Base-by-base conservation (phyloP, 2,888 invertebrate genomes). In the Gortyna flavago region DNA sequence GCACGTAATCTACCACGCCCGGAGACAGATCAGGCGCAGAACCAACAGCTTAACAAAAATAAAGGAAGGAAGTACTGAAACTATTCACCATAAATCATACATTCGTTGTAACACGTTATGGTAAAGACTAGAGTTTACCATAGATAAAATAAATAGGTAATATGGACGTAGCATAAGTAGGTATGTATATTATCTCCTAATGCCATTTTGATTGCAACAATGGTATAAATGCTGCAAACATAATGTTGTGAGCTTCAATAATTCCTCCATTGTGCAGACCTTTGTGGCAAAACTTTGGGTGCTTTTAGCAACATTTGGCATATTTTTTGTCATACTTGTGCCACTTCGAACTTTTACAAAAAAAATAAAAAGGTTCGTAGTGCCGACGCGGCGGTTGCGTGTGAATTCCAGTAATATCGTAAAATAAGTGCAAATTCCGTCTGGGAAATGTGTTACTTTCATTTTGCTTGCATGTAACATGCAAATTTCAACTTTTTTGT, bases 401-500 rank as follows among this genome's bases (percentile, higher is more conserved):
- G 85, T 35, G 44, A 71, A 75, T 85, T 76, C 72, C 77, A 64
- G 75, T 84, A 75, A 86, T 76, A 75, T 80, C 69, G 64, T 77
- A 62, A 82, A 86, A 75, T 82, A 75, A 78, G 87, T 83, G 77
- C 67, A 81, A 81, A 83, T 83, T 72, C 72, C 61, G 25, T 21
- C 51, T 59, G 18, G 68, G 77, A 70, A 86, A 85, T 72, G 78
- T 80, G 79, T 85, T 79, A 83, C 79, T 87, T 88, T 85, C 77
- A 88, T 86, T 84, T 85, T 81, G 75, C 72, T 87, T 86, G 84
- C 83, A 86, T 85, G 84, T 80, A 72, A 67, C 78, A 80, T 80
- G 87, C 79, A 81, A 83, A 85, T 85, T 81, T 51, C 9, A 59
- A 66, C 32, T 44, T 74, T 81, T 83, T 83, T 75, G 66, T 80